These are phyloP conservation scores for Passerculus sandwichensis DNA, from an alignment of 2,797 vertebrate genomes.

Conservation along the genomic window DNA sequence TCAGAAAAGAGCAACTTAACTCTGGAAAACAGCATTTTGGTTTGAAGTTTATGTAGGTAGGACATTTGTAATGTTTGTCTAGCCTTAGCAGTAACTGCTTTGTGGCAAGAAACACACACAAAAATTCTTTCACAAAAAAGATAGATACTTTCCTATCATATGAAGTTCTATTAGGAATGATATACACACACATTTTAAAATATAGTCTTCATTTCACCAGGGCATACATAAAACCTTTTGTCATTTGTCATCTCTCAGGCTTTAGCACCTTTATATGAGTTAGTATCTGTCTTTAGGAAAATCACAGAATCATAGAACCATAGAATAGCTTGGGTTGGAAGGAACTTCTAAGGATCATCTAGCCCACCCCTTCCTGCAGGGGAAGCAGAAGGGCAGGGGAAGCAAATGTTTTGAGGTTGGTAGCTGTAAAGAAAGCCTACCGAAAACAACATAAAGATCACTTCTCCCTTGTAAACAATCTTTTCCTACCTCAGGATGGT, in stretches of 20 bases:
- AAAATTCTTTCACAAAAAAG: background rate
- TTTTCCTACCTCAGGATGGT: background rate
- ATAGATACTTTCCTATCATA: background rate
- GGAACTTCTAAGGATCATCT: background rate
- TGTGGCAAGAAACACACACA: background rate
- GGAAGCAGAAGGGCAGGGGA: background rate
- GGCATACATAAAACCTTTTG: background rate
- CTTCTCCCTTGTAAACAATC: background rate
- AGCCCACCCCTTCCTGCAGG: accelerated
- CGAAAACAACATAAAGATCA: background rate
- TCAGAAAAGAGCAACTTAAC: background rate
- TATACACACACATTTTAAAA: background rate
- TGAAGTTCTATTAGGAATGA: background rate
- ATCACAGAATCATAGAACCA: background rate
- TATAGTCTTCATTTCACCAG: background rate
- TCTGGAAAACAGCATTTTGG: background rate
- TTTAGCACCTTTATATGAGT: background rate
- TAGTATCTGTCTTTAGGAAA: background rate
- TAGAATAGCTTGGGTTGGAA: background rate
- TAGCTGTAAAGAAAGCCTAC: background rate
- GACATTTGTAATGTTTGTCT: background rate
- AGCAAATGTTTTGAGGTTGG: background rate
- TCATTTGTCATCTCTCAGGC: background rate
- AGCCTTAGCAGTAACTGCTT: background rate
- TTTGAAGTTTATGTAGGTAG: background rate